These are phyloP conservation scores for Ips nitidus DNA, from an alignment of 1,140 invertebrate genomes.

Conservation along the genomic window DNA sequence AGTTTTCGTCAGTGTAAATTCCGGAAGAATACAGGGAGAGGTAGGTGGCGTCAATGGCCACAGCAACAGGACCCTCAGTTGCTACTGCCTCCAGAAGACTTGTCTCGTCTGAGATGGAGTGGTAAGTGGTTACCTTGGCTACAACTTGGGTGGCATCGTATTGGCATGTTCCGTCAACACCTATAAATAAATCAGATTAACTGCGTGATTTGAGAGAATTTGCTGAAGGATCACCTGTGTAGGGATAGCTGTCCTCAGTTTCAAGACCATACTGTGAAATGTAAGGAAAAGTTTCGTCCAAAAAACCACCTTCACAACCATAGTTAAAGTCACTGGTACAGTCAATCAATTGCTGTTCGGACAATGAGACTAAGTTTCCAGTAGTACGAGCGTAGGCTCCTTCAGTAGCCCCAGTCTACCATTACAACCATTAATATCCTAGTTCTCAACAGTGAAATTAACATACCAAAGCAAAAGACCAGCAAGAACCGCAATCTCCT, in stretches of 20 bases:
- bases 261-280: constrained; percentile 23
- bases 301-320: constrained; percentile 24
- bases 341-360: constrained; percentile 96
- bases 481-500: constrained; percentile 55
- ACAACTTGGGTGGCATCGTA: constrained; percentile 23
- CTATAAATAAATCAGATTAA: constrained; percentile 11
- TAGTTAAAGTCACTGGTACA: constrained; percentile 60
- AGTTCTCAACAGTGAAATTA: neutral
- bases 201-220: neutral
- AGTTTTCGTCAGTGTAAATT: constrained; percentile 21
- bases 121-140: constrained; percentile 18
- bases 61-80: constrained; percentile 76
- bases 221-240: neutral
- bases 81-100: constrained; percentile 47
- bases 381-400: constrained; percentile 88
- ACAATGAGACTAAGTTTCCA: constrained; percentile 82
- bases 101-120: neutral
- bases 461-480: constrained; percentile 57
- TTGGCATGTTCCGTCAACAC: constrained; percentile 12
- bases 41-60: constrained; percentile 85
- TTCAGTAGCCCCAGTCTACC: constrained; percentile 58
- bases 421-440: neutral
- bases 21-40: constrained; percentile 35
- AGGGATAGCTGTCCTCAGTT: constrained; percentile 24
- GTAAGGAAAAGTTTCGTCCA: constrained; percentile 20